A percentile compares a stretch with the other conserved stretches of the same genome.
phyloP scores from a whole-genome alignment of 2,888 invertebrate species.

The Cephonodes hylas region DNA sequence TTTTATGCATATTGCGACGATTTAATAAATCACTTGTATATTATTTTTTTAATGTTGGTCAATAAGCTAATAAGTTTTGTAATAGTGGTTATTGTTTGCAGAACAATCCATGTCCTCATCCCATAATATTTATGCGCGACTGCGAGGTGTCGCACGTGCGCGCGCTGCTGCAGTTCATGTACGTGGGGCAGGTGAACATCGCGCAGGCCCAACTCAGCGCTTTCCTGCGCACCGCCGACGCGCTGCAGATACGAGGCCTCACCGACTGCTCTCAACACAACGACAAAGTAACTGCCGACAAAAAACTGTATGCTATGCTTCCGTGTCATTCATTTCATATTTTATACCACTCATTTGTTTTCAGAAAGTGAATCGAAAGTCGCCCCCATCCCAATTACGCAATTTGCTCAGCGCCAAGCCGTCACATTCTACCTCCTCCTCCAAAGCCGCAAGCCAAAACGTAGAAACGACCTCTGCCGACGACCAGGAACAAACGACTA shows the following conservation, averaged over 20 bases:
- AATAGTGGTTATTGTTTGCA: constrained; percentile 53
- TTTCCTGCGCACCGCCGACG: constrained; percentile 89
- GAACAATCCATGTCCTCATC: constrained; percentile 92
- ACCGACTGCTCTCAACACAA: constrained; percentile 84
- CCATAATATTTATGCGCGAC: constrained; percentile 92
- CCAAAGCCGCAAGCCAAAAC: constrained; percentile 81
- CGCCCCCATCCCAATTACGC: constrained; percentile 79
- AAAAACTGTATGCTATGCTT: not conserved
- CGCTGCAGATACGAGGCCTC: constrained; percentile 88
- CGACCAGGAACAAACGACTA: constrained; percentile 70
- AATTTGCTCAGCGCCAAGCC: constrained; percentile 81
- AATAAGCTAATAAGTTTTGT: not conserved
- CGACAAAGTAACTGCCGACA: constrained; percentile 60
- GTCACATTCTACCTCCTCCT: constrained; percentile 78
- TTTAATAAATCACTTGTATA: not conserved
- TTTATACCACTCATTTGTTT: constrained; percentile 29
- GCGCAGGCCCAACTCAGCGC: constrained; percentile 89
- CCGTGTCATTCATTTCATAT: not conserved
- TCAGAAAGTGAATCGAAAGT: constrained; percentile 78
- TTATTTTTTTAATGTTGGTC: not conserved
- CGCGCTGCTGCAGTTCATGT: constrained; percentile 91
- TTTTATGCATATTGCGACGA: not conserved
- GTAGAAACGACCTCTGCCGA: constrained; percentile 72
- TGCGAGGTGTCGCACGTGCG: constrained; percentile 89
- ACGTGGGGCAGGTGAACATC: constrained; percentile 91